These are phyloP conservation scores for Carassius auratus DNA, from an alignment of 2,113 vertebrate genomes.

Conservation along the genomic window DNA sequence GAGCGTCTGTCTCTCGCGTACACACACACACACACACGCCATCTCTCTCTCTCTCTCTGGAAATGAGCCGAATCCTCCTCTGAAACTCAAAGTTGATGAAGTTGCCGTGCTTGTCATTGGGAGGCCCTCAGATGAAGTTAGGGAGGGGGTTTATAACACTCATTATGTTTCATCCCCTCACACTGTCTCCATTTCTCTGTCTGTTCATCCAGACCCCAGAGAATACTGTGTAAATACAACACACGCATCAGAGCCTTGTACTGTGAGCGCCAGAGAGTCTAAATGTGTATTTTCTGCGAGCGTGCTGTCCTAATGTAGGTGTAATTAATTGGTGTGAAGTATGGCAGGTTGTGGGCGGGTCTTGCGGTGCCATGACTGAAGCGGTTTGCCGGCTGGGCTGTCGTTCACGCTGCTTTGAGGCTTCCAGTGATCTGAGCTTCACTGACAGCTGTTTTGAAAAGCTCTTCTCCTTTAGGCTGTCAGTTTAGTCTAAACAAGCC, in stretches of 20 bases:
- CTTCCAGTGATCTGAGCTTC: constrained; percentile 67
- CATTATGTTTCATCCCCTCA: constrained; percentile 39
- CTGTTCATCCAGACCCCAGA: constrained; percentile 30
- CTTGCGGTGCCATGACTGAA: constrained; percentile 46
- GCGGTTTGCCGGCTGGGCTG: constrained; percentile 59
- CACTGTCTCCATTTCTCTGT: constrained; percentile 20
- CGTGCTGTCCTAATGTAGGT: constrained; percentile 34
- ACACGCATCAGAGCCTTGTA: constrained; percentile 61
- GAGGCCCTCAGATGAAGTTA: constrained; percentile 25
- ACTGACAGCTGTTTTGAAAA: constrained; percentile 72
- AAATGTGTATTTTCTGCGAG: constrained; percentile 4
- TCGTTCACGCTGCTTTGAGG: constrained; percentile 64
- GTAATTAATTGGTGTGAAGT: constrained; percentile 42
- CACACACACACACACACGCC: neutral
- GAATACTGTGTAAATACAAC: constrained; percentile 44
- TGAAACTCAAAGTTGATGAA: constrained; percentile 22
- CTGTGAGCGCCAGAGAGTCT: neutral
- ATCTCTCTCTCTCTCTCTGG: constrained; percentile 10
- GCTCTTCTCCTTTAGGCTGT: constrained; percentile 62
- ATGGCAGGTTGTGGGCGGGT: constrained; percentile 29
- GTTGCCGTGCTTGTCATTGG: constrained; percentile 1
- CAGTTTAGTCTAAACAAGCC: constrained; percentile 62
- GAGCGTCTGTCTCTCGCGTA: too few relatives aligned
- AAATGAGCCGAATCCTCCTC: constrained; percentile 23
- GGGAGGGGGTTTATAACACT: constrained; percentile 25